A percentile compares a stretch with the other conserved stretches of the same genome.
These are phyloP conservation scores for Allochrocebus solatus DNA, from an alignment of 2,797 vertebrate genomes.

Conservation along the genomic window DNA sequence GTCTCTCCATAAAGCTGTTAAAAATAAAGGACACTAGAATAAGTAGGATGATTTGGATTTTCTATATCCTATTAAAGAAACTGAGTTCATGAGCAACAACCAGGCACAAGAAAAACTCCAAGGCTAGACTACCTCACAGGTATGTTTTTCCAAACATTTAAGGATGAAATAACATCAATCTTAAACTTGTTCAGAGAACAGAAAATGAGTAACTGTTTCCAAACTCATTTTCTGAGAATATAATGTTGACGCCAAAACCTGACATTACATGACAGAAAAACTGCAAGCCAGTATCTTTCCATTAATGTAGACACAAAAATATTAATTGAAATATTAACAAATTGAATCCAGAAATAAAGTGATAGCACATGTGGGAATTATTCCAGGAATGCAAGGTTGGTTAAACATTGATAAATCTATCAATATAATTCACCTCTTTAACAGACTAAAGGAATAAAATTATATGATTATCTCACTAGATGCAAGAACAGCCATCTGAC, in stretches of 20 bases:
- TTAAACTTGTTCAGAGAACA: not conserved
- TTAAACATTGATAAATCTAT: not conserved
- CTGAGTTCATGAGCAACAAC: not conserved
- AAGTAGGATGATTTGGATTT: not conserved
- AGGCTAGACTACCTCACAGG: not conserved
- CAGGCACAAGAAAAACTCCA: not conserved
- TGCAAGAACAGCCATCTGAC: not conserved
- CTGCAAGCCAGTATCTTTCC: not conserved
- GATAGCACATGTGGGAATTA: not conserved
- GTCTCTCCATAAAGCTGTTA: not conserved
- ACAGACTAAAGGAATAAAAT: conserved; percentile 10
- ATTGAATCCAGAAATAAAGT: not conserved
- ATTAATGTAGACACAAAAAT: not conserved
- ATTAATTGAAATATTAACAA: not conserved
- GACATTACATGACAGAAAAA: not conserved
- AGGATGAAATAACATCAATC: not conserved
- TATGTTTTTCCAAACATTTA: not conserved
- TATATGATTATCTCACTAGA: not conserved
- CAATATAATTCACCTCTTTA: not conserved
- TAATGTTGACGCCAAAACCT: not conserved
- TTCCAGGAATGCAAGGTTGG: not conserved
- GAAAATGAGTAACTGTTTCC: not conserved
- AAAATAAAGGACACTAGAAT: not conserved
- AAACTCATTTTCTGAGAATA: not conserved
- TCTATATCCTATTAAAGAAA: not conserved